Evolutionary conservation across 2,888 invertebrate genomes (phyloP).

Genomic region (Teleiodes luculella): DNA sequence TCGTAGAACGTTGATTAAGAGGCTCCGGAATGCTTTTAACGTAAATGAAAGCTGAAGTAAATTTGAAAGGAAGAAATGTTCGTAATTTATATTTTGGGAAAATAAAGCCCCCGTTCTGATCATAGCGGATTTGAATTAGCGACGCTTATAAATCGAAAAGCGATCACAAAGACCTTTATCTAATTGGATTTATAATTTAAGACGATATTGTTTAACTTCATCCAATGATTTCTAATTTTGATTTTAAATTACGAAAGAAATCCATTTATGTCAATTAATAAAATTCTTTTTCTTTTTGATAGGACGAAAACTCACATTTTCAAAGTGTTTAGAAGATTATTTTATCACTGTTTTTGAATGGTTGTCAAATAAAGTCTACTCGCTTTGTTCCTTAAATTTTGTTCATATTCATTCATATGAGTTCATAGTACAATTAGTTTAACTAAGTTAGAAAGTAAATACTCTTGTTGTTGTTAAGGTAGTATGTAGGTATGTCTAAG

Average conservation of each 20-base stretch:
- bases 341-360: no score
- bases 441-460: no score
- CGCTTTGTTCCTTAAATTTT: no score
- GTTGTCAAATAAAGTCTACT: no score
- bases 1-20: slow-evolving; percentile 67
- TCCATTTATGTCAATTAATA: neutral
- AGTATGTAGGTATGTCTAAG: no score
- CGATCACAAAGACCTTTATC: slow-evolving; percentile 38
- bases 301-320: no score
- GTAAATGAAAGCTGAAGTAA: slow-evolving; percentile 42
- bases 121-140: neutral
- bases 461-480: no score
- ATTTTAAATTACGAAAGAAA: neutral
- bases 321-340: no score
- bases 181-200: slow-evolving; percentile 39
- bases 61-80: slow-evolving; percentile 48
- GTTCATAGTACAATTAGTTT: no score
- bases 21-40: slow-evolving; percentile 67
- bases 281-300: neutral
- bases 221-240: slow-evolving; percentile 14
- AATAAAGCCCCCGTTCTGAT: slow-evolving; percentile 30
- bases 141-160: slow-evolving; percentile 42
- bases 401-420: no score
- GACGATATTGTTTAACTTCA: slow-evolving; percentile 5
- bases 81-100: slow-evolving; percentile 48